Base-by-base conservation (phyloP, 2,888 invertebrate genomes). In the Dendrolimus pini region DNA sequence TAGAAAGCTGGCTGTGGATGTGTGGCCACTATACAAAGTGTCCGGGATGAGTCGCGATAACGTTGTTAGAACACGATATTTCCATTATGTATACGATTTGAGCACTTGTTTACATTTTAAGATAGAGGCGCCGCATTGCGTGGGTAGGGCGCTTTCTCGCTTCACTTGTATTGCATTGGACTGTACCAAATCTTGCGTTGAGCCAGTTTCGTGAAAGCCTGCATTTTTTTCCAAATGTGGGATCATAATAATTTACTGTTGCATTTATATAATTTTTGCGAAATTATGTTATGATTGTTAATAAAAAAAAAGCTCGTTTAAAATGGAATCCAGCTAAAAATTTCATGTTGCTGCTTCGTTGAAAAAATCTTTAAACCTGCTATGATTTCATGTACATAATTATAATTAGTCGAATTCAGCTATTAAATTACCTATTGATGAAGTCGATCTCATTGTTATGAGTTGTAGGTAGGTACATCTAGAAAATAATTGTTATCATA, bases 31-130 rank as follows among this genome's bases (percentile, higher is more conserved):
- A 87, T 87, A 89, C 87, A 87, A 88, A 89, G 83, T 85, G 89
- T 86, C 86, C 87, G 82, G 87, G 87, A 88, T 85, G 90, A 87
- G 86, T 80, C 83, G 87, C 84, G 89, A 89, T 89, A 89, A 83
- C 87, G 86, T 85, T 87, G 87, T 88, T 87, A 84, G 87, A 89
- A 90, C 89, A 90, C 87, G 89, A 89, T 89, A 89, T 89, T 89
- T 87, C 89, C 90, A 90, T 90, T 89, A 90, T 86, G 89, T 89
- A 89, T 90, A 90, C 89, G 89, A 90, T 89, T 89, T 87, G 87
- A 90, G 85, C 82, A 82, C 84, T 85, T 85, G 85, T 89, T 89
- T 89, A 89, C 88, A 86, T 82, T 83, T 85, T 86, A 86, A 89
- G 89, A 89, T 89, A 87, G 81, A 77, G 71, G 58, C 61, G 68